These are phyloP conservation scores for Zosterops hypoxanthus DNA, from an alignment of 2,113 vertebrate genomes.

Conservation along the genomic window DNA sequence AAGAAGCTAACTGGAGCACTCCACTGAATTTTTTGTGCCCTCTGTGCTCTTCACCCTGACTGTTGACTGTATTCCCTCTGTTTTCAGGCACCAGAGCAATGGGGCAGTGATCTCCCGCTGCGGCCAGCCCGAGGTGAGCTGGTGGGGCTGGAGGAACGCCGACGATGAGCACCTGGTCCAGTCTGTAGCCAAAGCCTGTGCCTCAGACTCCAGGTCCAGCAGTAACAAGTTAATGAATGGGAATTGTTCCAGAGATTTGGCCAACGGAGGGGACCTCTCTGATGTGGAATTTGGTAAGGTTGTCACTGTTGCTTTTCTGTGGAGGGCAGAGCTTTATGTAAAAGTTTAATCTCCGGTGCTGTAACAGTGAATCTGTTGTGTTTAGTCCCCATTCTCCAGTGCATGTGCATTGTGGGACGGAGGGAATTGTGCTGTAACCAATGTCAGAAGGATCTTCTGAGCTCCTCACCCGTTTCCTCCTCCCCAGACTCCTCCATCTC, in stretches of 20 bases:
- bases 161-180: constrained; percentile 96
- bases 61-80: neutral
- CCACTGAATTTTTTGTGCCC: neutral
- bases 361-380: neutral
- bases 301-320: neutral
- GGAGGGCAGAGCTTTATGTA: neutral
- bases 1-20: neutral
- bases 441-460: neutral
- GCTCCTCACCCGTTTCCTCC: neutral
- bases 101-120: constrained; percentile 96
- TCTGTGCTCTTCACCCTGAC: neutral
- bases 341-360: neutral
- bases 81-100: constrained; percentile 88
- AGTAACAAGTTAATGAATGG: constrained; percentile 77
- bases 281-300: constrained; percentile 91
- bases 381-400: neutral
- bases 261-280: constrained; percentile 85
- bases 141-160: constrained; percentile 98
- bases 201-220: constrained; percentile 82
- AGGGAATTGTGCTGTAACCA: neutral
- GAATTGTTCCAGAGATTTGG: constrained; percentile 75
- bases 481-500: constrained; percentile 88
- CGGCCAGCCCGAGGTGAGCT: constrained; percentile 97
- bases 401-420: neutral
- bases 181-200: constrained; percentile 94